A percentile compares a stretch with the other conserved stretches of the same genome.
Conservation (phyloP, 2,113 vertebrate species). For the Atlantisia rogersi region DNA sequence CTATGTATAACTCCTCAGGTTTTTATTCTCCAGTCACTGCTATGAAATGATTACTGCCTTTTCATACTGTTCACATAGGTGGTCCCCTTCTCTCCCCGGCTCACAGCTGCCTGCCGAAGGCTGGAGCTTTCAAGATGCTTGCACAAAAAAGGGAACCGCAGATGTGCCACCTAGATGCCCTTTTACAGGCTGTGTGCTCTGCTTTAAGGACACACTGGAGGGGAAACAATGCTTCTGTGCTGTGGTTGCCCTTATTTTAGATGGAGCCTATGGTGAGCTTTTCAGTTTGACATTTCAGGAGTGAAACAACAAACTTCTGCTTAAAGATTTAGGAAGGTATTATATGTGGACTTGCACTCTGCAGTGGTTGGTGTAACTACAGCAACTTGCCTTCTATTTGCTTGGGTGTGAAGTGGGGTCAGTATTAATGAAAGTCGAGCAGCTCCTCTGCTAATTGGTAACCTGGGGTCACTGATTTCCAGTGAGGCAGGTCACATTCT, state of each 20-base stretch:
- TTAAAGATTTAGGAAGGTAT: background rate
- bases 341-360: background rate
- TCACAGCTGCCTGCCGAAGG: background rate
- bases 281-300: background rate
- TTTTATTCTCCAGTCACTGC: background rate
- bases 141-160: background rate
- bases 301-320: background rate
- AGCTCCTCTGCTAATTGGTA: background rate
- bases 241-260: background rate
- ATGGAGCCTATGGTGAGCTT: background rate
- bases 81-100: background rate
- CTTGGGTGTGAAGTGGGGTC: background rate
- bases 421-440: background rate
- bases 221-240: background rate
- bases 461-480: background rate
- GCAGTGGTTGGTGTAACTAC: background rate
- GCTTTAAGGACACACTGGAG: background rate
- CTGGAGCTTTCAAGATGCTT: background rate
- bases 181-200: background rate
- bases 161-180: background rate
- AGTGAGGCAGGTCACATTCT: background rate
- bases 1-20: background rate
- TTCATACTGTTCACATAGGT: background rate
- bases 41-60: background rate
- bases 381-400: background rate